A percentile compares a stretch with the other conserved stretches of the same genome.
Evolutionary conservation across 2,797 vertebrate species (phyloP).

Genomic region (Margarornis squamiger): DNA sequence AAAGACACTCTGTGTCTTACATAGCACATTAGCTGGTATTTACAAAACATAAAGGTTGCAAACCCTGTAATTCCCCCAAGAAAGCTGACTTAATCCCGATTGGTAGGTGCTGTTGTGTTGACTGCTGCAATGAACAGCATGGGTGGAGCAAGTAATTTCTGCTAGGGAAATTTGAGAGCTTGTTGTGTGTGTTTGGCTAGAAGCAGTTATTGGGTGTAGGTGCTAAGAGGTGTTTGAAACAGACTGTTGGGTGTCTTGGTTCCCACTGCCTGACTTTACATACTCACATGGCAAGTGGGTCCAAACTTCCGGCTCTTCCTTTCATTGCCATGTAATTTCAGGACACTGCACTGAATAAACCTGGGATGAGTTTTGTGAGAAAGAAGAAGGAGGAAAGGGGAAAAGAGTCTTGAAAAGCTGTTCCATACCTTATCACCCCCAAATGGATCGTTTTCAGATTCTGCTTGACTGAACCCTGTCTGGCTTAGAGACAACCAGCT

Average conservation of each 20-base stretch:
- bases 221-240: slow-evolving; percentile 38
- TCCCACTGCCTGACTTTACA: slow-evolving; percentile 39
- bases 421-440: background rate
- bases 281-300: background rate
- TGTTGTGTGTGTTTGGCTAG: slow-evolving; percentile 41
- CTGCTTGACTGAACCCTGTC: background rate
- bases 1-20: background rate
- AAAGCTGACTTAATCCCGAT: background rate
- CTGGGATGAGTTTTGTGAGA: background rate
- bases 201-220: slow-evolving; percentile 18
- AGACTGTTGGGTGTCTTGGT: background rate
- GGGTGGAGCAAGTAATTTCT: slow-evolving; percentile 61
- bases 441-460: background rate
- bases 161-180: slow-evolving; percentile 49
- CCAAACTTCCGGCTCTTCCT: background rate
- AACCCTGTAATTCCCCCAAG: slow-evolving; percentile 46
- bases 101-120: slow-evolving; percentile 14
- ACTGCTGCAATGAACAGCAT: slow-evolving; percentile 8
- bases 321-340: background rate
- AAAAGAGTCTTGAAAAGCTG: background rate
- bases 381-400: background rate
- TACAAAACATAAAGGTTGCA: slow-evolving; percentile 40
- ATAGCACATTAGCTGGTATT: background rate
- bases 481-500: background rate
- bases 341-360: background rate